Evolutionary conservation across 2,888 invertebrate genomes (phyloP), one percentile per base, ranked within the genome.

Genomic region (Pediacus dermestoides): DNA sequence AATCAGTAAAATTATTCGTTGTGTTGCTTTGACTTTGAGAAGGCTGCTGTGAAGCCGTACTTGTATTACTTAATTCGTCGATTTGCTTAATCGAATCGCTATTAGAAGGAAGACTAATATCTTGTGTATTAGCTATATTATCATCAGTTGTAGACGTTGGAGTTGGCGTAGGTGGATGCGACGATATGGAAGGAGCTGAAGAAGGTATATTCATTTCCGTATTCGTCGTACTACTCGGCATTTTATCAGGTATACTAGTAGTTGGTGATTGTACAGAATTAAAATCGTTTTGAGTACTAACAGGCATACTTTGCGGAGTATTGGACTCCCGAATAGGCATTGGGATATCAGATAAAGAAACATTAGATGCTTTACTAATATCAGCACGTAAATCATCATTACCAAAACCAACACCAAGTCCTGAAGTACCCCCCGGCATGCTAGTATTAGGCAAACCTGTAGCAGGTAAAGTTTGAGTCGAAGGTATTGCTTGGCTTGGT

Each of bases 81-180:
- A 57, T 50, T 16, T 59, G 60, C 50, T 62, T 64, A 12, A 59
- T 52, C 18, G 59, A 60, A 39, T 63, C 64, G 22, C 57, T 60
- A 46, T 61, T 66, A 9, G 67, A 58, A 60, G 67, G 67, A 60
- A 67, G 66, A 66, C 64, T 64, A 32, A 61, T 52, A 35, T 66
- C 66, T 49, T 67, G 67, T 14, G 52, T 52, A 44, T 64, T 68
- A 3, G 60, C 60, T 39, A 62, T 58, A 49, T 62, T 66, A 41
- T 70, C 70, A 47, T 68, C 69, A 11, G 68, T 69, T n/a, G 70
- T 70, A 11, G 67, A 68, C 8, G 69, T 67, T 8, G 70, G 70
- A 4, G 66, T 67, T 2, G 68, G 70, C 9, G 67, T 68, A 6
- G 70, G 60, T 11, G 70, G 68, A 58, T 70, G 71, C 22, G 68